Evolutionary conservation across 2,888 invertebrate genomes (phyloP), one percentile per base, ranked within the genome.

Genomic region (Lapara coniferarum): DNA sequence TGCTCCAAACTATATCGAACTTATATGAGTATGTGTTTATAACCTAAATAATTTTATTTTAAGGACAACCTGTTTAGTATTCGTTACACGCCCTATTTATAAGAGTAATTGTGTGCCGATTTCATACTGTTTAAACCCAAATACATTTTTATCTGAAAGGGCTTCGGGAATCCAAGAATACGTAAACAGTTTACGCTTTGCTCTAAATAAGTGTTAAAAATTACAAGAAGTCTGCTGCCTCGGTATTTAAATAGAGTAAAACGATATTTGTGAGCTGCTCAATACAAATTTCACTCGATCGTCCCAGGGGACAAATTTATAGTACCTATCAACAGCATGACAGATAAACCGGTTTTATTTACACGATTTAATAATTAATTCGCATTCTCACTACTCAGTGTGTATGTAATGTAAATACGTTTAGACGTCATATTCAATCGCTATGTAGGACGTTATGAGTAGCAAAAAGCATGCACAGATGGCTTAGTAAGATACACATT

Each of bases 401-500:
- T 16, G 25, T 25, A 37, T 10, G 10, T 30, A 52, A 51, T 37
- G 13, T 51, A 37, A 55, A 55, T 12, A 55, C 19, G 10, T 19
- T 52, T 19, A 58, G 56, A 49, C 25, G 52, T 37, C 52, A 16
- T 16, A 25, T 68, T 52, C 16, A 52, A 68, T 59, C 13, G 37
- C 51, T 51, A 53, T 66, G 37, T 19, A 68, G 59, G 52, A 16
- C 68, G 25, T 52, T 59, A 58, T 49, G 37, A 19, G 63, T 19
- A 63, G 46, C 44, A 59, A 16, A 12, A 59, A 49, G 12, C 63
- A 49, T 46, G 46, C 49, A 12, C 10, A 63, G 86, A 87, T 87
- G 85, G 77, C 78, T 85, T 80, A 84, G 79, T 80, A 75, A 87
- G 86, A 87, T 84, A 59, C 52, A 68, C n/a, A 19, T 53, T 76